Evolutionary conservation across 2,113 vertebrate genomes (phyloP).

Genomic region (Gymnorhina tibicen): DNA sequence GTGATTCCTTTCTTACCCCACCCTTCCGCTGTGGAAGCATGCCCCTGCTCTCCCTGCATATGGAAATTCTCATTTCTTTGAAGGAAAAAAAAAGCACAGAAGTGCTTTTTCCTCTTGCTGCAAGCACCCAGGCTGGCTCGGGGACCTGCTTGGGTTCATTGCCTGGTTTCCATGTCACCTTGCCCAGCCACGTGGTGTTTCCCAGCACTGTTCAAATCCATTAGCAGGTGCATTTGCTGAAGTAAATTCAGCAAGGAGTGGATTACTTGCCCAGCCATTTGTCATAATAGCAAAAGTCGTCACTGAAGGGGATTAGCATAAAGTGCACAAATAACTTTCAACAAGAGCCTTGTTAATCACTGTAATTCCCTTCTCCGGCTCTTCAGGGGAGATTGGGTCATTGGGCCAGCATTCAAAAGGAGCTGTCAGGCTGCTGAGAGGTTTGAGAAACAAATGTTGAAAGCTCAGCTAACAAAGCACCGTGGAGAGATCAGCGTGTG

Average conservation of each 20-base stretch:
- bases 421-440: not conserved
- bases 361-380: not conserved
- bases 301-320: slow-evolving; percentile 5
- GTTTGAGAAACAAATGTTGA: not conserved
- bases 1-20: not conserved
- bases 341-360: not conserved
- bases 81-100: not conserved
- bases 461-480: not conserved
- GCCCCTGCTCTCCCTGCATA: not conserved
- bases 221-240: not conserved
- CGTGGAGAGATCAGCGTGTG: accelerated
- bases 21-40: not conserved
- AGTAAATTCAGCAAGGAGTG: not conserved
- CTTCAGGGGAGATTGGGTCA: not conserved
- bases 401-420: not conserved
- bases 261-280: not conserved
- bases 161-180: not conserved
- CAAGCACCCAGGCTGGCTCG: accelerated
- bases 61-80: not conserved
- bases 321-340: not conserved
- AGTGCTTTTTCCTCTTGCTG: not conserved
- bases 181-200: not conserved
- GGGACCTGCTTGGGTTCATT: not conserved
- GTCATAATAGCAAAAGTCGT: not conserved
- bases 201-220: not conserved